A percentile compares a stretch with the other conserved stretches of the same genome.
Conservation (phyloP, 2,888 invertebrate genomes). For the Chrysina gloriosa region DNA sequence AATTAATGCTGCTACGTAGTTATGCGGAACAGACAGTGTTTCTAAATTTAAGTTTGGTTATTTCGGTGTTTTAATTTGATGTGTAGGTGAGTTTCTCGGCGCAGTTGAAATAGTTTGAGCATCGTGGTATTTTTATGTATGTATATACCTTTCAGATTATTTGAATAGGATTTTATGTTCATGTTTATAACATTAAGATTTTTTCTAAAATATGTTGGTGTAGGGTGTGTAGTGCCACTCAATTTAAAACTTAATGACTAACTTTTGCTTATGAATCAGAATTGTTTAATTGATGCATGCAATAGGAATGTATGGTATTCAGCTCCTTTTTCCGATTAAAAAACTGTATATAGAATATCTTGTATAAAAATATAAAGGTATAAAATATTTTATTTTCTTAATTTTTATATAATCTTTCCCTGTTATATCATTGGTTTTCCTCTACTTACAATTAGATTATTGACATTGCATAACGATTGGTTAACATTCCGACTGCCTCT, state of each 20-base stretch:
- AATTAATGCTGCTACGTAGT: not conserved
- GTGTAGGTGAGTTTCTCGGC: constrained; percentile 23
- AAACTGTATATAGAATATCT: no score
- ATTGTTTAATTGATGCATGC: no score
- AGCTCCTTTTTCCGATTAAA: no score
- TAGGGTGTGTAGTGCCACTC: not conserved
- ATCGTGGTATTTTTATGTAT: constrained; percentile 6
- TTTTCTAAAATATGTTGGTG: not conserved
- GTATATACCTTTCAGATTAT: not conserved
- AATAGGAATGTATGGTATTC: no score
- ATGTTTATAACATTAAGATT: not conserved
- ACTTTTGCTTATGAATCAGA: no score
- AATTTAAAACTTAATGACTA: not conserved
- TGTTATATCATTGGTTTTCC: no score
- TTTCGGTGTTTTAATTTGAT: constrained; percentile 18
- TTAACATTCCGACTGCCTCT: no score
- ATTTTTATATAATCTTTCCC: no score
- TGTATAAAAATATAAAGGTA: no score
- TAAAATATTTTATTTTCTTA: no score
- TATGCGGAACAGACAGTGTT: constrained; percentile 18
- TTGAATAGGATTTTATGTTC: not conserved
- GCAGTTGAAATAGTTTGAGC: constrained; percentile 6
- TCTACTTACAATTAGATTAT: no score
- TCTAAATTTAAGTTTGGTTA: constrained; percentile 16
- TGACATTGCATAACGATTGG: no score